A percentile compares a stretch with the other conserved stretches of the same genome.
These are phyloP conservation scores for Ypsolopha sequella DNA, from an alignment of 2,888 invertebrate species.

Conservation along the genomic window DNA sequence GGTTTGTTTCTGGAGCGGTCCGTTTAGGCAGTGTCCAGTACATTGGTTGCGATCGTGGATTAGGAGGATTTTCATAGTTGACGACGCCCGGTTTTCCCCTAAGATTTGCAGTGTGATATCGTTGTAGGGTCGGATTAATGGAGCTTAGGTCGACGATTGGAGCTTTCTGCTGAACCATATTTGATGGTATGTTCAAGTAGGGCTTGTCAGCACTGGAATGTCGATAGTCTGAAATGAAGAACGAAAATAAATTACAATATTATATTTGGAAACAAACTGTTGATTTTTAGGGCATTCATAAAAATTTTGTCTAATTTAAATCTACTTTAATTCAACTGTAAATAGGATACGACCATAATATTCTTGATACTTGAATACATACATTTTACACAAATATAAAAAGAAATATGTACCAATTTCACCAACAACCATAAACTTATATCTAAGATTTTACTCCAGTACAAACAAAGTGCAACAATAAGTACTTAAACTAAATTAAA, in stretches of 20 bases:
- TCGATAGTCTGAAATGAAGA: constrained; percentile 71
- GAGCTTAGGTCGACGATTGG: constrained; percentile 35
- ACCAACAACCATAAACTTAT: too few relatives aligned
- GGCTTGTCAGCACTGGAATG: constrained; percentile 73
- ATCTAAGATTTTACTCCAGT: too few relatives aligned
- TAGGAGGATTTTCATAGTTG: constrained; percentile 34
- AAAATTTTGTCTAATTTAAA: too few relatives aligned
- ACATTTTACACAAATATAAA: too few relatives aligned
- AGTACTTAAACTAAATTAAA: neutral
- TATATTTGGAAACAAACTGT: too few relatives aligned
- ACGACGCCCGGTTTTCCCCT: constrained; percentile 43
- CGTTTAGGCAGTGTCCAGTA: constrained; percentile 73
- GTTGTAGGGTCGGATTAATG: constrained; percentile 37
- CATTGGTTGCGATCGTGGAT: constrained; percentile 39
- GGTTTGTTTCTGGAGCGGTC: constrained; percentile 23
- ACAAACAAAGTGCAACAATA: too few relatives aligned
- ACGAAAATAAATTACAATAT: neutral
- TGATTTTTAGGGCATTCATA: too few relatives aligned
- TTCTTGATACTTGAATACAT: too few relatives aligned
- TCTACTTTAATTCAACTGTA: too few relatives aligned
- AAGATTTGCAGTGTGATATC: constrained; percentile 42
- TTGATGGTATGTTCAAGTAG: constrained; percentile 36
- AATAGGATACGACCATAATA: too few relatives aligned
- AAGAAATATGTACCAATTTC: too few relatives aligned
- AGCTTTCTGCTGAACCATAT: constrained; percentile 28